phyloP scores from a whole-genome alignment of 2,113 vertebrate species.

The Cyanoderma ruficeps region DNA sequence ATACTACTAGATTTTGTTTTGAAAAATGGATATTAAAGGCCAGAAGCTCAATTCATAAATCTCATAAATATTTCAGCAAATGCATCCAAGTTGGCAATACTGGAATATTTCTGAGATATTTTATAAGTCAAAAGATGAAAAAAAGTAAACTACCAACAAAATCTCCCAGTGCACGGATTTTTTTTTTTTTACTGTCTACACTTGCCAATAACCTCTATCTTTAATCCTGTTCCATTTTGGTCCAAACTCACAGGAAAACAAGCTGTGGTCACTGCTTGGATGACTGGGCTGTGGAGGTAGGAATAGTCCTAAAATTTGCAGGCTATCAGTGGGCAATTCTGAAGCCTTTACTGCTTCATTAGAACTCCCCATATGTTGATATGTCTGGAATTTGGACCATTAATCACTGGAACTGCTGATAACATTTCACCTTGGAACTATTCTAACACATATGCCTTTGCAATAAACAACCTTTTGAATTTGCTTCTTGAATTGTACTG shows the following conservation, averaged over 20 bases:
- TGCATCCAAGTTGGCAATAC: not conserved
- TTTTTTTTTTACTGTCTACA: not conserved
- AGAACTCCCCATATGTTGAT: not conserved
- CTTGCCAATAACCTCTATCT: not conserved
- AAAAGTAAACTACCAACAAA: not conserved
- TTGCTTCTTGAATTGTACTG: not conserved
- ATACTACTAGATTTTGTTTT: not conserved
- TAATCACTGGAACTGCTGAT: not conserved
- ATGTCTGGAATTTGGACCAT: not conserved
- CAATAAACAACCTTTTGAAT: not conserved
- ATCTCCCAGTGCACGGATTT: not conserved
- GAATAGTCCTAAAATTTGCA: not conserved
- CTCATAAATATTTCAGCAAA: conserved; percentile 35
- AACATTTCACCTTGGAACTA: not conserved
- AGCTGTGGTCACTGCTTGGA: not conserved
- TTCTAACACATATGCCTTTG: not conserved
- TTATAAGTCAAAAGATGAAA: not conserved
- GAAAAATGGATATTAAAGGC: conserved; percentile 1
- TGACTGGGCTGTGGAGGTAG: not conserved
- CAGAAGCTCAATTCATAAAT: conserved; percentile 14
- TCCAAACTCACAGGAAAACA: not conserved
- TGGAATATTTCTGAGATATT: not conserved
- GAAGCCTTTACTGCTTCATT: not conserved
- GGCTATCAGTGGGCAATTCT: not conserved
- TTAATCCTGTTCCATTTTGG: not conserved